Percentiles rank a stretch among this genome's conserved stretches.
Conservation (phyloP, 2,797 vertebrate species). For the Pantherophis vulpinus region DNA sequence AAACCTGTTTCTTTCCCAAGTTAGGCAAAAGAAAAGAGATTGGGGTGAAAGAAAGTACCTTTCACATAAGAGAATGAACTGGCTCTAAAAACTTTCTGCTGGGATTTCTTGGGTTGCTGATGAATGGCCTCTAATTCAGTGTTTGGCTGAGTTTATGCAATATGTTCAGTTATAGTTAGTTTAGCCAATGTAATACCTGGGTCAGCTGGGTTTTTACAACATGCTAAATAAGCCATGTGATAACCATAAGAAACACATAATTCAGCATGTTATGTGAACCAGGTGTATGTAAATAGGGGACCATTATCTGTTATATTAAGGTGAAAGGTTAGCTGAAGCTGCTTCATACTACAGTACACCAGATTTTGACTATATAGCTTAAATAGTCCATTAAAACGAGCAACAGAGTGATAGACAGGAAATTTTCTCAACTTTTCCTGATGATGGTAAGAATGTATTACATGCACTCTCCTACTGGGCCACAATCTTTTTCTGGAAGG, state of each 20-base stretch:
- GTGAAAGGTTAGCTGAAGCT: background rate
- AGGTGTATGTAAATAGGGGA: background rate
- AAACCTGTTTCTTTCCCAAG: background rate
- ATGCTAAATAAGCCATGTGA: background rate
- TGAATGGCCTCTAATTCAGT: background rate
- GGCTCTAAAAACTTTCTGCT: background rate
- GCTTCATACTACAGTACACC: background rate
- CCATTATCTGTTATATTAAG: background rate
- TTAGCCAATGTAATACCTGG: background rate
- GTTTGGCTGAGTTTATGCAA: background rate
- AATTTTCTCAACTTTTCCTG: background rate
- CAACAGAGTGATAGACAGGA: background rate
- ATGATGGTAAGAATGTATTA: background rate
- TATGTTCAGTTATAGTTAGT: background rate
- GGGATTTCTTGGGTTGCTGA: background rate
- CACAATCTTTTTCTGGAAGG: background rate
- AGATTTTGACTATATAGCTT: background rate
- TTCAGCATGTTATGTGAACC: background rate
- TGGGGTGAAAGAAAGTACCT: background rate
- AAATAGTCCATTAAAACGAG: background rate
- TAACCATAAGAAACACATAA: background rate
- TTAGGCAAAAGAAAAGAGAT: background rate
- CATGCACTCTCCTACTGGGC: background rate
- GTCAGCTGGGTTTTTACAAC: background rate
- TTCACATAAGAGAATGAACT: no score